Conservation (phyloP, 2,888 invertebrate genomes). For the Caenorhabditis plicata region DNA sequence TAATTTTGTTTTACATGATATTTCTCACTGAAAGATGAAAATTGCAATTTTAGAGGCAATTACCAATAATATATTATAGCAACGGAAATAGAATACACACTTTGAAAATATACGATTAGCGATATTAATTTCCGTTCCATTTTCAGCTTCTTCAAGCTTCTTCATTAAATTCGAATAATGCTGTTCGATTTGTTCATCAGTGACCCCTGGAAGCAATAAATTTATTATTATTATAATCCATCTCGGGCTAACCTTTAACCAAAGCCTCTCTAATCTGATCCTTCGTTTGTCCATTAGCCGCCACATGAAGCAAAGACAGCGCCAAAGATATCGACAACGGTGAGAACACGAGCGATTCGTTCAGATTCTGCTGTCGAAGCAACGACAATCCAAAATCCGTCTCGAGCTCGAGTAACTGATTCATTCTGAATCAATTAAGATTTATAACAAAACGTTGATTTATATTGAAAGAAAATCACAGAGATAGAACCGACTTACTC, state of each 20-base stretch:
- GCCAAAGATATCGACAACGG: conserved; percentile 49
- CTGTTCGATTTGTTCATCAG: conserved; percentile 33
- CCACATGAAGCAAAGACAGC: conserved; percentile 51
- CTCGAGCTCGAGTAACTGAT: conserved; percentile 26
- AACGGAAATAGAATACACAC: conserved; percentile 9
- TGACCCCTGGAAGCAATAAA: conserved; percentile 4
- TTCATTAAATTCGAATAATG: conserved; percentile 17
- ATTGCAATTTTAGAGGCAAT: background rate
- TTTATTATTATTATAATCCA: background rate
- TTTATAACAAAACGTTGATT: too few species aligned
- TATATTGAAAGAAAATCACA: too few species aligned
- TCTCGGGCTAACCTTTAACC: conserved; percentile 23
- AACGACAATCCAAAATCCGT: conserved; percentile 28
- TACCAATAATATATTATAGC: too few species aligned
- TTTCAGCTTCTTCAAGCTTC: conserved; percentile 12
- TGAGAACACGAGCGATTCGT: conserved; percentile 39
- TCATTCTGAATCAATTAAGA: conserved; percentile 18
- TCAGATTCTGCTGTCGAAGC: conserved; percentile 20
- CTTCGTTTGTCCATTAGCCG: conserved; percentile 50
- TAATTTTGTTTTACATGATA: conserved; percentile 30
- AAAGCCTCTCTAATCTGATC: conserved; percentile 41
- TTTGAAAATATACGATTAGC: conserved; percentile 27
- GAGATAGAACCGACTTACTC: too few species aligned
- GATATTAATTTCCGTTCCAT: conserved; percentile 17
- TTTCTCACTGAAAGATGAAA: conserved; percentile 9